Evolutionary conservation across 92 coral and sea anemone species (phyloP), one percentile per base, ranked within the genome.

Genomic region (Micromussa lordhowensis): DNA sequence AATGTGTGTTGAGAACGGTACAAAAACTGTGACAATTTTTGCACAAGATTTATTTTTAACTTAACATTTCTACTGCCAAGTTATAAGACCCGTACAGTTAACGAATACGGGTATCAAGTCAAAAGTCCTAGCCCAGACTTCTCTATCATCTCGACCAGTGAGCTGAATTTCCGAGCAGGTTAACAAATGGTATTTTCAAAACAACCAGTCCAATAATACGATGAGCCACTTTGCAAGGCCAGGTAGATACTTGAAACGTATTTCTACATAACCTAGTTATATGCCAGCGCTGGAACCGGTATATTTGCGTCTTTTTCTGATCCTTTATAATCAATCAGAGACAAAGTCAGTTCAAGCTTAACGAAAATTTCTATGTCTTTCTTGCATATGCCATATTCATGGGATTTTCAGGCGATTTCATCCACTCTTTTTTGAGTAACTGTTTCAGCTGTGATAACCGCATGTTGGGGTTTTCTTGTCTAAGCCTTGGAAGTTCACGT

Each of bases 361-460:
- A 4, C 30, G 15, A 2, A 17, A 28, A 68, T 49, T 82, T 36
- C 75, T 85, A 75, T 26, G 74, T 76, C 40, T 40, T 85, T 61
- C 61, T 75, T 36, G 74, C 75, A 63, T 85, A 85, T 16, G 44
- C 82, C 82, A 76, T 76, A 54, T 97, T 97, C 91, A 97, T 74
- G 22, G 99, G 99, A 57, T 97, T 97, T 48, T 97, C 99, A 28
- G 99, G 97, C 16, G 99, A 97, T 77, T 95, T 97, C 97, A 95
- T 89, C 99, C 99, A 97, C 13, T 97, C 98, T 72, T 97, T 97
- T 34, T 92, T 93, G 22, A 97, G 96, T 70, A 97, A 83, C 85
- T 97, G 99, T 82, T 97, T 97, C 24, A 97, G 80, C 82, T 97
- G 99, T 38, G 99, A 97, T 78, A 97, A 81, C 75, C 99, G 88